Evolutionary conservation across 2,888 invertebrate genomes (phyloP), one percentile per base, ranked within the genome.

Genomic region (Coelopa pilipes): DNA sequence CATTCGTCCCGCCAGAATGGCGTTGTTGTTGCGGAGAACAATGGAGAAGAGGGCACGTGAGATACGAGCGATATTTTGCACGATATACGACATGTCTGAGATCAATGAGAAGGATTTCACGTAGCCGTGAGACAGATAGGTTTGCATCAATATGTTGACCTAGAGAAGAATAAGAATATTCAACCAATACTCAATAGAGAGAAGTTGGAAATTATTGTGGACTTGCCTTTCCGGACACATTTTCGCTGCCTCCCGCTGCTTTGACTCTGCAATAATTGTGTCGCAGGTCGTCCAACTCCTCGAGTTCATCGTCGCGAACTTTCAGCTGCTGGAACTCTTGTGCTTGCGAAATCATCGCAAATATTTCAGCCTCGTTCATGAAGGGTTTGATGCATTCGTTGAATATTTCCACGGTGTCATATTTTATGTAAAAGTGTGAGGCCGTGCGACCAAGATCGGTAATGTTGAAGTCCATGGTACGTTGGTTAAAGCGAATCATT

Each of bases 311-410:
- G 84, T 99, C 98, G 70, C 99, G 91, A 0, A 97, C 92, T 90
- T 98, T 98, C 0, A 99, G 90, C 83, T 99, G 98, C 76, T 96
- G 92, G 88, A 99, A 99, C 87, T 99, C 99, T 63, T 96, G 94
- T 3, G 99, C 94, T 76, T 93, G 91, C 0, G 97, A 95, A 70
- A 99, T 92, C 92, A 99, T 93, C 77, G 92, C 92, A n/a, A 99
- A 89, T 46, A 98, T 92, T 78, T 96, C 94, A 0, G 92, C 91
- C 78, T 96, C 96, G 4, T 92, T 92, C 95, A 98, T 96, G 45
- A 94, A 90, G 53, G 93, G 91, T 73, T 91, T 91, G 77, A 96
- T 90, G 83, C 92, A 90, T 77, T 96, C 94, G 87, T 97, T 97
- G 87, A 98, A 96, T 21, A 94, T 92, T 86, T 97, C 95, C 80